Base-by-base conservation (phyloP, 2,888 invertebrate species). In the Megamerina dolium region DNA sequence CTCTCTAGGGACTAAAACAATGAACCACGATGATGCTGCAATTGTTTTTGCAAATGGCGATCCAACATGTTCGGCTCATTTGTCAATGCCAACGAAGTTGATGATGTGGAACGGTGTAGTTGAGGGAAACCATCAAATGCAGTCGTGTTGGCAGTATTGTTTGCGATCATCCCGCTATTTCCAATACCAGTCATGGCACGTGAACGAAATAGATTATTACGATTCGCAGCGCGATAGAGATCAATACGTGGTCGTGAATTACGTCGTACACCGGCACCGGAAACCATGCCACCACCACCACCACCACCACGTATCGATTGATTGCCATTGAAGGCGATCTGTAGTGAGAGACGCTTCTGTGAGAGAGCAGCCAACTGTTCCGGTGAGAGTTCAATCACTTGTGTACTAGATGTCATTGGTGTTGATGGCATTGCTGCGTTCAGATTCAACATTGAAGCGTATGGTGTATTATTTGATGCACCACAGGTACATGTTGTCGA, bases 271-370 rank as follows among this genome's bases (percentile, higher is more conserved):
- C 62, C 57, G 1, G 29, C 12, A 1, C 13, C 16, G n/a, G 46
- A 23, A n/a, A n/a, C n/a, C n/a, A n/a, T n/a, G n/a, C n/a, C n/a
- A n/a, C n/a, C n/a, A n/a, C n/a, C n/a, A n/a, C n/a, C n/a, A n/a
- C n/a, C n/a, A n/a, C n/a, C n/a, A n/a, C n/a, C n/a, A n/a, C n/a
- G n/a, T n/a, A n/a, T n/a, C n/a, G n/a, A n/a, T n/a, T n/a, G n/a
- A n/a, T n/a, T n/a, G 5, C 59, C 58, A 31, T 66, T 69, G 41
- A 70, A 64, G 39, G 69, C 62, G 51, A 70, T 70, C 59, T 70
- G 70, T 46, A 70, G 53, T 12, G 70, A 70, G 30, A 70, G 58
- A 20, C 68, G 68, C 49, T 70, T 70, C 46, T 66, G 60, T 26
- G 70, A 70, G 35, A 70, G 56, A 4, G 61, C 56, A 35, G 68